A percentile compares a stretch with the other conserved stretches of the same genome.
phyloP scores from a whole-genome alignment of 1,140 invertebrate genomes.

The Drosophila persimilis region DNA sequence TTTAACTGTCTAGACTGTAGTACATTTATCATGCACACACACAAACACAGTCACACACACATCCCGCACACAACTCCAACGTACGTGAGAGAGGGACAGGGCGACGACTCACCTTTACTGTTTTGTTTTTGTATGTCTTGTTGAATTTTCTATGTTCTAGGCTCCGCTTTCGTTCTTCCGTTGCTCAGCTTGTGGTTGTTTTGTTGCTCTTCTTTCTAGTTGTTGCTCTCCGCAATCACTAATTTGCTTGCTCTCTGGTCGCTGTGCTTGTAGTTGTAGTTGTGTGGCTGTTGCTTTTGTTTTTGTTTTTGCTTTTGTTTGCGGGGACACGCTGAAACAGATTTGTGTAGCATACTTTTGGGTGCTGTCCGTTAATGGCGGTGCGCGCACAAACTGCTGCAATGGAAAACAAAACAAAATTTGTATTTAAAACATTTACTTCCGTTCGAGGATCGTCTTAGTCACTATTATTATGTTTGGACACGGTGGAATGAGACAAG shows the following conservation, averaged over 20 bases:
- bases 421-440: constrained; percentile 1
- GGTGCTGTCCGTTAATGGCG: constrained; percentile 62
- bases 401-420: constrained; percentile 37
- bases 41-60: constrained; percentile 22
- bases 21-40: constrained; percentile 58
- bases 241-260: constrained; percentile 36
- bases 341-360: constrained; percentile 74
- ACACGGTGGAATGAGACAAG: constrained; percentile 11
- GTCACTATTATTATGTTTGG: constrained; percentile 18
- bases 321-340: constrained; percentile 60
- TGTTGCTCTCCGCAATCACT: constrained; percentile 41
- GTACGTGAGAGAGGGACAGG: constrained; percentile 7
- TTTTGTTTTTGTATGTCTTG: constrained; percentile 42
- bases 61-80: constrained; percentile 11
- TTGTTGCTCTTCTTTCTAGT: constrained; percentile 21
- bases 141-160: constrained; percentile 44
- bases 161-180: constrained; percentile 25
- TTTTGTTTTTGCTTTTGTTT: constrained; percentile 24
- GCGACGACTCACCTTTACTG: constrained; percentile 53
- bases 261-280: constrained; percentile 26
- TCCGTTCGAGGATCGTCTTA: constrained; percentile 2
- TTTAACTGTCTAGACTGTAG: constrained; percentile 76
- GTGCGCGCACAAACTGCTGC: constrained; percentile 70
- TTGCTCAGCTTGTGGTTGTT: constrained; percentile 18
- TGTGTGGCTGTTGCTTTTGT: constrained; percentile 15